Base-by-base conservation (phyloP, 92 coral and sea anemone species). In the Porites lobata region DNA sequence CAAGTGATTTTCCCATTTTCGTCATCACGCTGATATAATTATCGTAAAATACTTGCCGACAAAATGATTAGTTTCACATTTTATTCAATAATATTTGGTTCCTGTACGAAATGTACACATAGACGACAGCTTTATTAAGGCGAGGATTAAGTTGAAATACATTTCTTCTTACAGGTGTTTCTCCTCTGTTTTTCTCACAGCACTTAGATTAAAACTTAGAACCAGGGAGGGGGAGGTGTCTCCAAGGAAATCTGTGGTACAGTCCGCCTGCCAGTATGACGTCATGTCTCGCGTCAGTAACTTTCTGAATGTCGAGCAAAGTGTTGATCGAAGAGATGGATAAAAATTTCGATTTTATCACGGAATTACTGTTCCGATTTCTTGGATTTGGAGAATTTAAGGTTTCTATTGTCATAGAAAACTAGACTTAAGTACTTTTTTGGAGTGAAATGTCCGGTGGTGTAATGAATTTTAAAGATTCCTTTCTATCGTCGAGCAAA, bases 121-220 rank as follows among this genome's bases (percentile, higher is more conserved):
- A 79, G 19, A 3, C 29, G 83, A 79, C 72, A 79, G 53, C 43
- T 50, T 64, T 50, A 63, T 50, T 38, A 19, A 10, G 58, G 15
- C 50, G 50, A 50, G 83, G 72, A 79, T 79, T 79, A 47, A 79
- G 21, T 20, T 63, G 71, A 62, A 78, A 17, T 62, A 50, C 43
- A 78, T 63, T 32, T n/a, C 63, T 18, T 24, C 50, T 78, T 6
- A 13, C 72, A 63, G 83, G 29, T 63, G 72, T 52, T 43, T 47
- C 47, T 43, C 7, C 11, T 65, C 58, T 43, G 19, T 15, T 54
- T 79, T 79, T 79, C 83, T 43, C 83, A 79, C 72, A 20, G 14
- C 59, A 47, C n/a, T 64, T 79, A 32, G 21, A 1, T 63, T 19
- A 61, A 32, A 18, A 38, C 15, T 58, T 57, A 6, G 20, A 47